Conservation (phyloP, 1,140 invertebrate genomes). For the Bradysia coprophila region DNA sequence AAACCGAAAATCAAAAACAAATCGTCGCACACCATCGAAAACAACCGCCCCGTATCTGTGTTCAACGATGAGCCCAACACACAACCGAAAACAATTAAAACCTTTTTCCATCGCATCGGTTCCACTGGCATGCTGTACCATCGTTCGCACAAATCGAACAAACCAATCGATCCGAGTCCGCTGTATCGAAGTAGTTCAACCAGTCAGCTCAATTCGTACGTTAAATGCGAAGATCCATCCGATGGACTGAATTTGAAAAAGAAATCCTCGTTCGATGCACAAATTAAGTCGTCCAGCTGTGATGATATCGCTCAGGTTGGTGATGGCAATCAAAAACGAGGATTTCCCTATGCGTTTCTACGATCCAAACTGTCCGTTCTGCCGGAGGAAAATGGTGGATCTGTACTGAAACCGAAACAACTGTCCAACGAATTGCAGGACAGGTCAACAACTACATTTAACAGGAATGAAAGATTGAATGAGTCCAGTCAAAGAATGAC, state of each 20-base stretch:
- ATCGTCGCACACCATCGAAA: constrained; percentile 11
- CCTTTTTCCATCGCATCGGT: constrained; percentile 52
- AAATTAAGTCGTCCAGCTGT: constrained; percentile 21
- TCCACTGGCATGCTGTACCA: constrained; percentile 54
- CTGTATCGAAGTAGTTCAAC: constrained; percentile 60
- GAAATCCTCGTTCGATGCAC: constrained; percentile 1
- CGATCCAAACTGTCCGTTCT: constrained; percentile 52
- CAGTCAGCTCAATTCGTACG: constrained; percentile 50
- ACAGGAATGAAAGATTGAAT: background rate
- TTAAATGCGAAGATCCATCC: constrained; percentile 58
- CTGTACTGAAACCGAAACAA: constrained; percentile 29
- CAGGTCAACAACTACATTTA: background rate
- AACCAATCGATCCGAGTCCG: constrained; percentile 24
- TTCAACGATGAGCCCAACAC: too few species aligned
- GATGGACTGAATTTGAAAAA: constrained; percentile 36
- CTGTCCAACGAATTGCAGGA: background rate
- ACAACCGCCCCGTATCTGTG: too few species aligned
- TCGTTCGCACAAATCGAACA: constrained; percentile 23
- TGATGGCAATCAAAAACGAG: constrained; percentile 17
- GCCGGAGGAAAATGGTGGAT: constrained; percentile 45
- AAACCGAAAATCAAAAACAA: constrained; percentile 11
- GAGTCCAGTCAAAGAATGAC: background rate
- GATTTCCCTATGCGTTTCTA: constrained; percentile 61
- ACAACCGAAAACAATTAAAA: too few species aligned
- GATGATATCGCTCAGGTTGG: constrained; percentile 23